phyloP scores from a whole-genome alignment of 2,888 invertebrate genomes.

The Urechis unicinctus region DNA sequence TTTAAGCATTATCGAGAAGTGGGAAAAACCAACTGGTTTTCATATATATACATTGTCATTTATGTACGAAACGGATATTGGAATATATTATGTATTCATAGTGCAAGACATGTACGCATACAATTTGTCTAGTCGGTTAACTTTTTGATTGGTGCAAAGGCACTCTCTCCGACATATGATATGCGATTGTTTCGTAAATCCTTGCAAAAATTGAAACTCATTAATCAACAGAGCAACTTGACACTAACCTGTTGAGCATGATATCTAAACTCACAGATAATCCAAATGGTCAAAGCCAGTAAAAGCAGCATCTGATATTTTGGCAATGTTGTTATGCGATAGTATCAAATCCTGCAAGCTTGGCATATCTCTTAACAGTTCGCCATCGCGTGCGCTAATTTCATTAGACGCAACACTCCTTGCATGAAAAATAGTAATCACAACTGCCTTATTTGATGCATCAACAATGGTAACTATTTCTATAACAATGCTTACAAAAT shows the following conservation, averaged over 20 bases:
- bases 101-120: too few species aligned
- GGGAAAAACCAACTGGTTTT: too few species aligned
- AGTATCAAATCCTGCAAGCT: constrained; percentile 58
- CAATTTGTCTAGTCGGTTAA: too few species aligned
- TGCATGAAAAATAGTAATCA: not conserved
- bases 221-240: too few species aligned
- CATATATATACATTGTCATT: too few species aligned
- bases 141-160: constrained; percentile 71
- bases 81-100: too few species aligned
- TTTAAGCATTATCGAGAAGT: too few species aligned
- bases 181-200: constrained; percentile 83
- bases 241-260: too few species aligned
- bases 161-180: constrained; percentile 74
- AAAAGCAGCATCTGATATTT: constrained; percentile 73
- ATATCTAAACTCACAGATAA: constrained; percentile 68
- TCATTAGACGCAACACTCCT: constrained; percentile 84
- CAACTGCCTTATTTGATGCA: not conserved
- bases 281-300: constrained; percentile 71
- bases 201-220: too few species aligned
- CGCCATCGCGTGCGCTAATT: constrained; percentile 66
- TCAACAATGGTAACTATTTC: not conserved
- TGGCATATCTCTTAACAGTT: constrained; percentile 57
- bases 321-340: constrained; percentile 71
- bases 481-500: constrained; percentile 41
- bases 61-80: too few species aligned